Evolutionary conservation across 2,113 vertebrate genomes (phyloP).

Genomic region (Dicaeum eximium): DNA sequence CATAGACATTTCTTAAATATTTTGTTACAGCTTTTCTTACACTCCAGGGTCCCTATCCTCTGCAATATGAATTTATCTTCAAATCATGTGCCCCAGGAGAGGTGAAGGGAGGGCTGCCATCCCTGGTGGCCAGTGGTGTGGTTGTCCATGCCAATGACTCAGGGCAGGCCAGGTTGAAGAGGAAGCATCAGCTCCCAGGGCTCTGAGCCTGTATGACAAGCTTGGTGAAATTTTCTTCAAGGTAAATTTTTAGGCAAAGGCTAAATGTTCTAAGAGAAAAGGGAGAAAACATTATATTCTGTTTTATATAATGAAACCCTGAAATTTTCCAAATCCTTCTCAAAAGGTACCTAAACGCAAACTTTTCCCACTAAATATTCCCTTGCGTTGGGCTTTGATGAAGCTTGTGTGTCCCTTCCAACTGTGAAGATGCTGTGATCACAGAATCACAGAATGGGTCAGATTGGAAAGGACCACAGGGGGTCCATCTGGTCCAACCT

Average conservation of each 20-base stretch:
- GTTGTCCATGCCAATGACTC: neutral
- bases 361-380: neutral
- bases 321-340: neutral
- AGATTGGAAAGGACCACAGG: neutral
- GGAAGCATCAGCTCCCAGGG: neutral
- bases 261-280: neutral
- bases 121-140: rapidly evolving
- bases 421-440: neutral
- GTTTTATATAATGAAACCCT: neutral
- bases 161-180: neutral
- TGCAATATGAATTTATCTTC: neutral
- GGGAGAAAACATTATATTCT: too few species aligned
- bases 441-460: neutral
- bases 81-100: rapidly evolving
- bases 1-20: neutral
- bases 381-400: too few species aligned
- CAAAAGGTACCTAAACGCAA: neutral
- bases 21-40: neutral
- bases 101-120: rapidly evolving
- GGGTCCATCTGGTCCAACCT: neutral
- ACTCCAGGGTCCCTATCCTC: neutral
- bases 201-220: neutral
- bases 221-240: neutral
- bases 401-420: neutral
- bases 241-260: neutral